Base-by-base conservation (phyloP, 2,797 vertebrate species). In the Enteromius fasciolatus region DNA sequence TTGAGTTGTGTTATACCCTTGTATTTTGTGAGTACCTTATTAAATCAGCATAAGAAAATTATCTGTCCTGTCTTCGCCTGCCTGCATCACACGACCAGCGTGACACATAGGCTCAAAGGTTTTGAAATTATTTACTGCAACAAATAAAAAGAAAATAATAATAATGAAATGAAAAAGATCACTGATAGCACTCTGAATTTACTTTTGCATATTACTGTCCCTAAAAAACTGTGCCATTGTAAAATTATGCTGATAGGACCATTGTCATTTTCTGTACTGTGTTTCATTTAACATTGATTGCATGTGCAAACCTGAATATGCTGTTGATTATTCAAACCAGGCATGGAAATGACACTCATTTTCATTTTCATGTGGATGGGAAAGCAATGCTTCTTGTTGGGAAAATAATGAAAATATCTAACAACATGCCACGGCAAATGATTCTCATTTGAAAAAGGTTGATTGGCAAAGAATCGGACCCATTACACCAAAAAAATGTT, bases 291-390 rank as follows among this genome's bases (percentile, higher is more conserved):
- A 36, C 59, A 54, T 25, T 1, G 61, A 67, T 57, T 67, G 80
- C n/a, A 41, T 41, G 25, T 41, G 9, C n/a, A 66, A 66, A n/a
- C 7, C 59, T 75, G 23, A 54, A 67, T 66, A 41, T 52, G 31
- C 36, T n/a, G 70, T 54, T 50, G 61, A 54, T 82, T 66, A 54
- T 82, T 54, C 61, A 54, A 82, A 31, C 61, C 14, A 44, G 46
- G 11, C 17, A 74, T 41, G 31, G 17, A 67, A 75, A 81, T 39
- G 33, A 54, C 4, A 7, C 61, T 8, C 48, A n/a, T 73, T 11
- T 57, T 73, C 15, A 39, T 64, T 81, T 66, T 46, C 7, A 61
- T 70, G 46, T 66, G 48, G 59, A 74, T 28, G 12, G n/a, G n/a
- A 75, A 67, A 66, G 44, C n/a, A 54, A 67, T 57, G 17, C 54